These are phyloP conservation scores for Dimorphilus gyrociliatus DNA, from an alignment of 2,888 invertebrate genomes.

Conservation along the genomic window DNA sequence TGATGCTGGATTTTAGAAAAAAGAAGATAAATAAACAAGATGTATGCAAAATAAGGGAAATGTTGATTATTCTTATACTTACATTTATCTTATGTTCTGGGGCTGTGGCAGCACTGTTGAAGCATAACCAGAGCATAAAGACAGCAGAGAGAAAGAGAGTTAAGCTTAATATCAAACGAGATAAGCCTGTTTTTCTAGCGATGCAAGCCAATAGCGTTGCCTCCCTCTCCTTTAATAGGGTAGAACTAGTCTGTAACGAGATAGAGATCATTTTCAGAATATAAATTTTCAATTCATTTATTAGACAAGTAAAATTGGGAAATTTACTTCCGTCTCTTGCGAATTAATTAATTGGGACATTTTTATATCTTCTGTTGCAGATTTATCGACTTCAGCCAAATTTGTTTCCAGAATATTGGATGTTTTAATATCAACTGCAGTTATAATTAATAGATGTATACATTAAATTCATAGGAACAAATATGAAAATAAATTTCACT, in stretches of 20 bases:
- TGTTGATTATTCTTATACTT: conserved; percentile 7
- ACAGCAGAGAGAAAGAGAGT: conserved; percentile 39
- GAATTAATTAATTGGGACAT: conserved; percentile 17
- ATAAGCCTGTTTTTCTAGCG: conserved; percentile 41
- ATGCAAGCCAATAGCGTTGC: conserved; percentile 29
- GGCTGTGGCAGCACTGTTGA: conserved; percentile 29
- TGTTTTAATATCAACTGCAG: conserved; percentile 20
- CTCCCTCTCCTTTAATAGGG: no score
- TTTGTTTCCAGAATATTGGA: conserved; percentile 26
- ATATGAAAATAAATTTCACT: no score
- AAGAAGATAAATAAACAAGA: no score
- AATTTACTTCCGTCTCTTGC: conserved; percentile 7
- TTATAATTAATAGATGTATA: no score
- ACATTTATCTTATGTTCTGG: conserved; percentile 22
- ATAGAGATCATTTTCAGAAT: no score
- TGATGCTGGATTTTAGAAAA: no score
- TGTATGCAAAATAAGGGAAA: no score
- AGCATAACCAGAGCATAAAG: conserved; percentile 41
- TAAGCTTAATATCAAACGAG: conserved; percentile 38
- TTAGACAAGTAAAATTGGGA: no score
- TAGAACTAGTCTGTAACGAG: no score
- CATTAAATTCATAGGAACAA: no score
- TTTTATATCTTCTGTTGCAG: conserved; percentile 26
- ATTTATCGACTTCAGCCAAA: conserved; percentile 21
- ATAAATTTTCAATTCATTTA: no score